Evolutionary conservation across 2,888 invertebrate genomes (phyloP).

Genomic region (Rhingia rostrata): DNA sequence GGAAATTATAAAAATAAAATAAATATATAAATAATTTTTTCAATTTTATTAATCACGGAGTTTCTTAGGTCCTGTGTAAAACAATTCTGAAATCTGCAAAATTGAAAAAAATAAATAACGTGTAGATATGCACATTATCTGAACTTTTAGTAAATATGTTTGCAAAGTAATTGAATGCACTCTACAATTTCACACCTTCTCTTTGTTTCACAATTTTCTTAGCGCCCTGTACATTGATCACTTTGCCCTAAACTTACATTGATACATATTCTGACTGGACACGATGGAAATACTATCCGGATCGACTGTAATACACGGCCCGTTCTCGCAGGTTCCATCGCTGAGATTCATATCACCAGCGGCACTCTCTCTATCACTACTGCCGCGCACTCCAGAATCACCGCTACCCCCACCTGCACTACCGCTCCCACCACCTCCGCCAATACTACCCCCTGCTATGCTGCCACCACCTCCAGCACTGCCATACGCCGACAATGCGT

Average conservation of each 20-base stretch:
- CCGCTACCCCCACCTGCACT: constrained; percentile 81
- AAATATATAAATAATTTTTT: no score
- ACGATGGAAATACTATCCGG: constrained; percentile 83
- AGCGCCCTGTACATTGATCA: no score
- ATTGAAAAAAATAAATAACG: no score
- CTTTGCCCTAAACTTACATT: constrained; percentile 79
- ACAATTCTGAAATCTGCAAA: no score
- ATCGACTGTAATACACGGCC: constrained; percentile 83
- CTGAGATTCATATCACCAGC: constrained; percentile 91
- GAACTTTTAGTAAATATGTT: no score
- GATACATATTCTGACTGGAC: constrained; percentile 83
- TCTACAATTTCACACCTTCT: not conserved
- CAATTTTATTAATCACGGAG: no score
- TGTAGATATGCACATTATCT: no score
- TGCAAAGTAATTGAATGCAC: no score
- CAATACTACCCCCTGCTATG: constrained; percentile 82
- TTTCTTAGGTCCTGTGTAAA: no score
- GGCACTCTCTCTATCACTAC: constrained; percentile 91
- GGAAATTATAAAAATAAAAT: no score
- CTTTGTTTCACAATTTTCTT: no score
- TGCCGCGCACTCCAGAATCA: constrained; percentile 91
- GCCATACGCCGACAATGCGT: constrained; percentile 78
- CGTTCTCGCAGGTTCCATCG: constrained; percentile 85
- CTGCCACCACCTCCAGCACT: constrained; percentile 84
- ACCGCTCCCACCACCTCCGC: constrained; percentile 87